A percentile compares a stretch with the other conserved stretches of the same genome.
These are phyloP conservation scores for Sminthurides aquaticus DNA, from an alignment of 2,888 invertebrate species.

Conservation along the genomic window DNA sequence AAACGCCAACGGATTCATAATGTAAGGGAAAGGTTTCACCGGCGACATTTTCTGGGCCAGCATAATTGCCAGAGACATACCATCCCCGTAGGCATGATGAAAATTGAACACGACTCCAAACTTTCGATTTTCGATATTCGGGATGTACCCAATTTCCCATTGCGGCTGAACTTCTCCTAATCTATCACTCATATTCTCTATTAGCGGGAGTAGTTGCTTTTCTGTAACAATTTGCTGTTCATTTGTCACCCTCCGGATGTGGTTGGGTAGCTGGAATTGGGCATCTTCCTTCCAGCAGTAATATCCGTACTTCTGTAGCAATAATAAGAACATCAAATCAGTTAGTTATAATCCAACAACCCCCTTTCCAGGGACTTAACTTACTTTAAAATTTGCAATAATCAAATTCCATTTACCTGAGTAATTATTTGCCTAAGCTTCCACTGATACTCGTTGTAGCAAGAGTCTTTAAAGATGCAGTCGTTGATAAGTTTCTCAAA, in stretches of 20 bases:
- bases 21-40: constrained; percentile 13
- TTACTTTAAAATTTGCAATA: neutral
- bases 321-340: constrained; percentile 5
- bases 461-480: neutral
- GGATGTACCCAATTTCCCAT: constrained; percentile 36
- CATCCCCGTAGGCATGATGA: constrained; percentile 35
- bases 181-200: constrained; percentile 25
- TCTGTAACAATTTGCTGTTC: constrained; percentile 3
- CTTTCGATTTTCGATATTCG: constrained; percentile 20
- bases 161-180: constrained; percentile 29
- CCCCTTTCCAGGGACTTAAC: neutral
- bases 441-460: neutral
- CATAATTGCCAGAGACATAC: constrained; percentile 31
- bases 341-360: neutral
- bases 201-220: constrained; percentile 26
- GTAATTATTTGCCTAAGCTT: constrained; percentile 11
- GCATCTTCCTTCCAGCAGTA: constrained; percentile 36
- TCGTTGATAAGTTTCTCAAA: constrained; percentile 13
- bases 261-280: constrained; percentile 26
- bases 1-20: constrained; percentile 10
- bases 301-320: constrained; percentile 30
- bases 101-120: constrained; percentile 26
- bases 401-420: too few species aligned
- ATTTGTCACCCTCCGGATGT: constrained; percentile 28
- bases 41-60: constrained; percentile 12